These are phyloP conservation scores for Dreissena polymorpha DNA, from an alignment of 1,140 invertebrate genomes.

Conservation along the genomic window DNA sequence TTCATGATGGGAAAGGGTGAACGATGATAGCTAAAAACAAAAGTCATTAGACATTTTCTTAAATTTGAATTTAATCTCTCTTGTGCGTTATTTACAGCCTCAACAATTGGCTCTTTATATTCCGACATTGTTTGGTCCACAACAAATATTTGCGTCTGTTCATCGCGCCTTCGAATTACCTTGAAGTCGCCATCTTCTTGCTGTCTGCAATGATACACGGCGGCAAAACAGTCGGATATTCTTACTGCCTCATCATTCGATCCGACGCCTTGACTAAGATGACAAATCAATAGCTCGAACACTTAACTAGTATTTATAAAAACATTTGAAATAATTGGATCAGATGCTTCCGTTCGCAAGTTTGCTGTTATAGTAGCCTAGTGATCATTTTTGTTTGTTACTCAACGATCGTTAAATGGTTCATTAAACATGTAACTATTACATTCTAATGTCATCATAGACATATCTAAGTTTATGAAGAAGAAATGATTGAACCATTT, in stretches of 20 bases:
- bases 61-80: no score
- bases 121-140: no score
- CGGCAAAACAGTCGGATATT: background rate
- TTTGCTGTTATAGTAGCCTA: slow-evolving; percentile 59
- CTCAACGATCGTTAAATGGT: slow-evolving; percentile 47
- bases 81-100: no score
- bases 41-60: no score
- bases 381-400: slow-evolving; percentile 39
- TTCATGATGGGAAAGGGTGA: no score
- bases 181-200: background rate
- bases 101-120: no score
- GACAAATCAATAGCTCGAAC: slow-evolving; percentile 77
- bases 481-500: slow-evolving; percentile 54
- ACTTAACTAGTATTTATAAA: slow-evolving; percentile 69
- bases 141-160: no score
- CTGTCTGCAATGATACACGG: background rate
- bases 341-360: slow-evolving; percentile 58
- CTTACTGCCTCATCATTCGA: background rate
- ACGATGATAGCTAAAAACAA: no score
- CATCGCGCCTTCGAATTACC: no score
- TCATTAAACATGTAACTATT: slow-evolving; percentile 75
- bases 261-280: slow-evolving; percentile 69
- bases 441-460: slow-evolving; percentile 67
- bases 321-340: slow-evolving; percentile 69
- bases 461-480: slow-evolving; percentile 8